Percentiles rank a stretch among this genome's conserved stretches.
Conservation (phyloP, 2,888 invertebrate species). For the Hemithea aestivaria region DNA sequence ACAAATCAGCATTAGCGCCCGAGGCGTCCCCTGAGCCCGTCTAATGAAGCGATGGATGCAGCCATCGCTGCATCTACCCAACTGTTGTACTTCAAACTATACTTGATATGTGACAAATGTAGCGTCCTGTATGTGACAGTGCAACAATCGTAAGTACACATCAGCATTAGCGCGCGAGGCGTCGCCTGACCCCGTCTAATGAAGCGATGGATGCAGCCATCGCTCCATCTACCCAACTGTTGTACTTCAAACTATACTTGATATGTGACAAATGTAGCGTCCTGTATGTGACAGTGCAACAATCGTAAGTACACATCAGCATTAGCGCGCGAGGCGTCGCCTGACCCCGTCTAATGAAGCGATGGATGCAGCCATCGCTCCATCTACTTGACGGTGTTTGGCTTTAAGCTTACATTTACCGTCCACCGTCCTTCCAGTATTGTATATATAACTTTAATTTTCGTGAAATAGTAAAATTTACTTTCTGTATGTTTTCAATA, state of each 20-base stretch:
- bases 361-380: slow-evolving; percentile 35
- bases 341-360: slow-evolving; percentile 52
- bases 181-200: slow-evolving; percentile 51
- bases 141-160: slow-evolving; percentile 52
- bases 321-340: slow-evolving; percentile 67
- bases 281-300: slow-evolving; percentile 25
- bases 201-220: slow-evolving; percentile 46
- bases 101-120: too few species aligned
- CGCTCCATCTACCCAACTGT: slow-evolving; percentile 11
- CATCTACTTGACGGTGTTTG: background rate
- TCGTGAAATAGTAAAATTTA: too few species aligned
- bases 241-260: too few species aligned
- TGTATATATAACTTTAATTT: too few species aligned
- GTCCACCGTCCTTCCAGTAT: too few species aligned
- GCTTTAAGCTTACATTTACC: too few species aligned
- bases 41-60: slow-evolving; percentile 55
- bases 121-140: slow-evolving; percentile 18
- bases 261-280: background rate
- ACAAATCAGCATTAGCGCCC: slow-evolving; percentile 66
- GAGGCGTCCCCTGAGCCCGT: slow-evolving; percentile 52
- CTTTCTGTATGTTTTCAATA: too few species aligned
- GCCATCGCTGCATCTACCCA: slow-evolving; percentile 19
- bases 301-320: slow-evolving; percentile 60
- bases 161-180: slow-evolving; percentile 68
- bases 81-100: too few species aligned